Percentiles rank a stretch among this genome's conserved stretches.
Conservation (phyloP, 2,113 vertebrate genomes). For the Corvus hawaiiensis region DNA sequence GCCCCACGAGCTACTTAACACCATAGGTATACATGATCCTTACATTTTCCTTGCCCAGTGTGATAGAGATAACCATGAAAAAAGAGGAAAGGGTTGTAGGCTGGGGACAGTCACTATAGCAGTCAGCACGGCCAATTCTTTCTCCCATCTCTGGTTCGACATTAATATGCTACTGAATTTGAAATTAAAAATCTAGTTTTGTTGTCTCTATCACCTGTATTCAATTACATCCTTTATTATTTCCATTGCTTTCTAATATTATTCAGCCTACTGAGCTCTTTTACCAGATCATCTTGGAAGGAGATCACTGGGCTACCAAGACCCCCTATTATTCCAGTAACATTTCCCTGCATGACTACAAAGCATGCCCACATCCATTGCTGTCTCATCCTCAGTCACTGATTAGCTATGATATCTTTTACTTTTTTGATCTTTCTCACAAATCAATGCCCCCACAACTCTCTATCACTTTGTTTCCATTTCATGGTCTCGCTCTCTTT, state of each 20-base stretch:
- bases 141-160: neutral
- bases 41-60: neutral
- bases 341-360: neutral
- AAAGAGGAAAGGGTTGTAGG: neutral
- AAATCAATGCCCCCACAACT: neutral
- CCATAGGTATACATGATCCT: neutral
- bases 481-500: neutral
- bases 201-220: neutral
- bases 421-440: neutral
- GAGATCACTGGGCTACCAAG: neutral
- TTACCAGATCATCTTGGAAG: neutral
- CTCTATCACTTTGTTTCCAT: neutral
- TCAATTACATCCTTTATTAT: neutral
- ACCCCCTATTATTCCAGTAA: neutral
- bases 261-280: neutral
- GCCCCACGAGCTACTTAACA: neutral
- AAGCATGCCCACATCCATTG: neutral
- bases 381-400: neutral
- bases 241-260: neutral
- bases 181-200: neutral
- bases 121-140: neutral
- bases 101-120: neutral
- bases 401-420: neutral
- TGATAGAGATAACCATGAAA: neutral
- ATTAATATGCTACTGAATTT: neutral